Evolutionary conservation across 2,888 invertebrate genomes (phyloP).

Genomic region (Phyto melanocephala): DNA sequence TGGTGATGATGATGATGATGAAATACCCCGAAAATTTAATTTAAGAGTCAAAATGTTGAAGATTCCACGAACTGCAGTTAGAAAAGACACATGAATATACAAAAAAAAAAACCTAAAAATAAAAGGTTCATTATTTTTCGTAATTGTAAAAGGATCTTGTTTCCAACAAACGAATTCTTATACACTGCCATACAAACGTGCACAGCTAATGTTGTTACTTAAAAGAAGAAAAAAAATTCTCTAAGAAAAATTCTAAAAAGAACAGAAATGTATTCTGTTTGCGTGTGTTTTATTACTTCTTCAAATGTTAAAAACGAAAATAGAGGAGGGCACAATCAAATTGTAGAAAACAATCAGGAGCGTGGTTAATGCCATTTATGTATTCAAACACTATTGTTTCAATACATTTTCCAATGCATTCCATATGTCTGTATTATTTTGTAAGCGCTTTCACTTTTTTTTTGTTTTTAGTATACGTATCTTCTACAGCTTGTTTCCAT

Average conservation of each 20-base stretch:
- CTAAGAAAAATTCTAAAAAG: background rate
- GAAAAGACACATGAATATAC: constrained; percentile 37
- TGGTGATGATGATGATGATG: constrained; percentile 57
- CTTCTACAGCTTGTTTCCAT: background rate
- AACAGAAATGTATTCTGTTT: background rate
- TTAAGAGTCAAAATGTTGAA: constrained; percentile 61
- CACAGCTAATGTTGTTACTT: constrained; percentile 28
- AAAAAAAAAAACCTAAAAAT: background rate
- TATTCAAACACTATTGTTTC: constrained; percentile 51
- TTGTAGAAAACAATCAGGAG: constrained; percentile 75
- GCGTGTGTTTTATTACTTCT: background rate
- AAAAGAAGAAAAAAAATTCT: background rate
- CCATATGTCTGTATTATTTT: constrained; percentile 40
- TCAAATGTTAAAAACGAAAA: constrained; percentile 13
- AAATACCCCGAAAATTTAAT: constrained; percentile 61
- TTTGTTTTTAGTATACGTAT: background rate
- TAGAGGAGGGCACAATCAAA: constrained; percentile 69
- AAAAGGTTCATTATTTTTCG: constrained; percentile 22
- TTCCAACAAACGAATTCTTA: background rate
- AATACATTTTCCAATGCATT: constrained; percentile 13
- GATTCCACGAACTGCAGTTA: constrained; percentile 59
- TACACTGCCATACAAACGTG: background rate
- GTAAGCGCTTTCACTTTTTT: constrained; percentile 57
- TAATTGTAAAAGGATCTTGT: constrained; percentile 54
- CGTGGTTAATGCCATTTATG: constrained; percentile 74